Evolutionary conservation across 1,140 invertebrate species (phyloP), one percentile per base, ranked within the genome.

Genomic region (Zaprionus inermis): DNA sequence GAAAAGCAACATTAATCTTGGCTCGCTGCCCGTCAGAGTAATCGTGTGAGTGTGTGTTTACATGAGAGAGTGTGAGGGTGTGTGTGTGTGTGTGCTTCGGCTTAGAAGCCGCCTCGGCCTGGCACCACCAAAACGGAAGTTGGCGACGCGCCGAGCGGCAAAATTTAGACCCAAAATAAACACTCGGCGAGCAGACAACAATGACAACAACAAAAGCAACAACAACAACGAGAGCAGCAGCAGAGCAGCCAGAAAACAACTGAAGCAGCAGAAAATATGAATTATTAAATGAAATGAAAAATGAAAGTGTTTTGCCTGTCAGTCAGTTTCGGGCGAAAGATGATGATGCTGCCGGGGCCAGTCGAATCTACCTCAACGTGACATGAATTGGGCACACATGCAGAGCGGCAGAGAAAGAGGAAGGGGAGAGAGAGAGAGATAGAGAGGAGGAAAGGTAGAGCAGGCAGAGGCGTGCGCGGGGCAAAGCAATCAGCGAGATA

Each of bases 201-300:
- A 78, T 16, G n/a, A 51, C 54, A 58, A 67, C 64, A 46, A 36
- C 36, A 67, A 55, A 41, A 55, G 54, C 57, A 64, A 61, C 65
- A 70, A 67, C 18, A 28, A 36, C 16, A 55, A 24, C 55, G 12
- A 54, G 28, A 46, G 55, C 54, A 63, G 55, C 54, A 60, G 54
- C 70, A 67, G 66, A 44, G 57, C 67, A 54, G 57, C 58, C 54
- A 46, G 34, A 46, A 69, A 60, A 69, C 46, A 69, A 69, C 65
- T 68, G 65, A 68, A 67, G 65, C 65, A 56, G 57, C 57, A 70
- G 76, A 72, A 77, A 78, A 83, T 71, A 88, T 86, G 79, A 86
- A 86, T 89, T 88, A 86, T 86, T 86, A 83, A 86, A 86, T 81
- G 76, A 86, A 86, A 86, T 88, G 84, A 83, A 86, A 86, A 86